Conservation (phyloP, 1,140 invertebrate species). For the Dinoponera quadriceps region DNA sequence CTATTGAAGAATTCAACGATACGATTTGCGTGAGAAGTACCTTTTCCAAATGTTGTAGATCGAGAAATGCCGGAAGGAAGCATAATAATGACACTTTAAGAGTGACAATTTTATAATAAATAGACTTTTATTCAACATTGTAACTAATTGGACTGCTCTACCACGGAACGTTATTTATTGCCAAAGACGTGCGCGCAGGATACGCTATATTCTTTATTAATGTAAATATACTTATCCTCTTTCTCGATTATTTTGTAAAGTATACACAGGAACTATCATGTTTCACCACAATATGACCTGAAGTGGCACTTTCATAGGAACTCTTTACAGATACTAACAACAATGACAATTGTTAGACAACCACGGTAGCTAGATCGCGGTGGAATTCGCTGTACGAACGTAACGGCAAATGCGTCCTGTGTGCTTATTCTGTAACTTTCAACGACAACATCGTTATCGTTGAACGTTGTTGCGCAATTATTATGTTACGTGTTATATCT, state of each 20-base stretch:
- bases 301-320: slow-evolving; percentile 6
- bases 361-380: neutral
- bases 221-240: slow-evolving; percentile 16
- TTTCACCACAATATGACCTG: neutral
- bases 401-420: neutral
- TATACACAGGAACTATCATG: neutral
- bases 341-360: neutral
- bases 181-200: slow-evolving; percentile 22
- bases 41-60: neutral
- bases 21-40: neutral
- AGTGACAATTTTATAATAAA: neutral
- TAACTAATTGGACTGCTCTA: slow-evolving; percentile 21
- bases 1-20: neutral
- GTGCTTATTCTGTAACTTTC: neutral
- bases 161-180: slow-evolving; percentile 37
- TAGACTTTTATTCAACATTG: slow-evolving; percentile 7
- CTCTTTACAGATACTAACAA: neutral
- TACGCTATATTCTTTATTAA: slow-evolving; percentile 25
- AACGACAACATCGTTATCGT: no score
- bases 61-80: neutral
- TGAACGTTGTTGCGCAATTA: no score
- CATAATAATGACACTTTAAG: neutral
- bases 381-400: neutral
- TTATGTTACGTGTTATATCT: no score
- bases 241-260: slow-evolving; percentile 20